These are phyloP conservation scores for Cephalotes varians DNA, from an alignment of 2,888 invertebrate species.

Conservation along the genomic window DNA sequence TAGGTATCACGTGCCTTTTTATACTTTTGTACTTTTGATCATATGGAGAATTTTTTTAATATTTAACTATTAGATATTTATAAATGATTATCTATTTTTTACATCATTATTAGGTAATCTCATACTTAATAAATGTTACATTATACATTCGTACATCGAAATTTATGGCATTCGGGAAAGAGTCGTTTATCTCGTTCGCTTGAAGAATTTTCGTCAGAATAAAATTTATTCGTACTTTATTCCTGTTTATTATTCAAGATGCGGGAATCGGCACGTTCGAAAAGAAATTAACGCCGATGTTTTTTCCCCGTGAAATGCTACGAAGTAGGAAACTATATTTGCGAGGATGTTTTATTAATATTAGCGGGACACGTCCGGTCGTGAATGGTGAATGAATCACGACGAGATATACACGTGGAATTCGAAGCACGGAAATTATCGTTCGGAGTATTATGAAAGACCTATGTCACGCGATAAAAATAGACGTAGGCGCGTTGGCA, in stretches of 20 bases:
- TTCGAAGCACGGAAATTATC: constrained; percentile 62
- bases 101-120: background rate
- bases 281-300: constrained; percentile 7
- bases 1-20: background rate
- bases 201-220: background rate
- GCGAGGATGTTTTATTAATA: constrained; percentile 64
- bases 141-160: background rate
- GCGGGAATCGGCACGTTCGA: background rate
- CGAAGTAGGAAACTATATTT: constrained; percentile 27
- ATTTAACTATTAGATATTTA: background rate
- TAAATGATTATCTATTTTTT: background rate
- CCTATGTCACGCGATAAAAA: constrained; percentile 58
- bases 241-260: constrained; percentile 23
- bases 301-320: constrained; percentile 14
- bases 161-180: background rate
- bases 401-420: constrained; percentile 48
- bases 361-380: constrained; percentile 58
- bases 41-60: background rate
- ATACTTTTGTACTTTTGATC: background rate
- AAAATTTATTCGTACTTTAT: background rate
- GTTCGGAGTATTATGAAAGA: constrained; percentile 61
- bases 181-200: background rate
- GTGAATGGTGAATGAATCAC: constrained; percentile 59
- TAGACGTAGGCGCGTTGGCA: constrained; percentile 13
- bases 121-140: background rate